Base-by-base conservation (phyloP, 1,140 invertebrate genomes). In the Mamestra configurata region DNA sequence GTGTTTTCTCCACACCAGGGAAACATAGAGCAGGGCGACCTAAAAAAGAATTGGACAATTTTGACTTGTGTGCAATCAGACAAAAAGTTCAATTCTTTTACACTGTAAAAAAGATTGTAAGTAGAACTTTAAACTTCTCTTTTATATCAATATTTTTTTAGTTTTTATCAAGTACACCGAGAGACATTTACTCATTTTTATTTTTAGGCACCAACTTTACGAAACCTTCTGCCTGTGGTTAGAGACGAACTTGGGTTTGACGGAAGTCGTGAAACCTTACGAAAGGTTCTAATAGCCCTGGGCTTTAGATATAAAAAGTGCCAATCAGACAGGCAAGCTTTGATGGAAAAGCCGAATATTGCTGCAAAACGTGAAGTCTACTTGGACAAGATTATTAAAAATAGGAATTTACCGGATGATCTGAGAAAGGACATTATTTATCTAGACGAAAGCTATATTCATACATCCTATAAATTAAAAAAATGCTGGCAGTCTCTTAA, bases 11-110 rank as follows among this genome's bases (percentile, higher is more conserved):
- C 4, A 51, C 49, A 0, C 49, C 49, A 4, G 49, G 49, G 15
- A 51, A 51, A 51, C 40, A 40, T 11, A 40, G 8, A 40, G 4
- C 40, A 40, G 18, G 18, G 15, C 35, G 61, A 7, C 61, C 61
- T 20, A 11, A 5, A 5, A 35, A 35, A 40, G 15, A n/a, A n/a
- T 10, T 66, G 18, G 61, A 66, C 4, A 15, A 66, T 18, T 66
- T 66, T 40, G 35, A 66, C 27, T 4, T 40, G 10, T 66, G 61
- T 20, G 61, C 61, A n/a, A 4, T 66, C 10, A 11, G 61, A 66
- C 27, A 66, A 15, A 66, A 35, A 40, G 15, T 66, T n/a, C 27
- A 66, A n/a, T 35, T 37, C 15, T 66, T 37, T 66, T 66, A 66
- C 18, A 40, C 35, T n/a, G 61, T 40, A n/a, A 40, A 66, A 40